These are phyloP conservation scores for Tachina fera DNA, from an alignment of 2,888 invertebrate genomes.

Conservation along the genomic window DNA sequence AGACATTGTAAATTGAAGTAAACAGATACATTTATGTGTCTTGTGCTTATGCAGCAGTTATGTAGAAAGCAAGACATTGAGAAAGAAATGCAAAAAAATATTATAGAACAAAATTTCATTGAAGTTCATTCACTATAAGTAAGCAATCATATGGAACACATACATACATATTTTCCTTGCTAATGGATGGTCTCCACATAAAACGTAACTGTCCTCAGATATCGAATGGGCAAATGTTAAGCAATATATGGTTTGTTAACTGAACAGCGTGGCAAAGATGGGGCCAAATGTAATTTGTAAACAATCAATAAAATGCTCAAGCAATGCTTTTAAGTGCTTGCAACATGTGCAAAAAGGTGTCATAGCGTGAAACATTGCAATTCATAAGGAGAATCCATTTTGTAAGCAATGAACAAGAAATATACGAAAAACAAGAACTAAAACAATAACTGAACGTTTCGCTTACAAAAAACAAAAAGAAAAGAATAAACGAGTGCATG, in stretches of 20 bases:
- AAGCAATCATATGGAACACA: slow-evolving; percentile 56
- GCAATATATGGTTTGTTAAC: slow-evolving; percentile 6
- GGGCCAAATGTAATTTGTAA: slow-evolving; percentile 60
- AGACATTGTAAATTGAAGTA: slow-evolving; percentile 43
- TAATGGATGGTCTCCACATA: slow-evolving; percentile 1
- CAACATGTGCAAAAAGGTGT: slow-evolving; percentile 67
- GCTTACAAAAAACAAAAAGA: slow-evolving; percentile 12
- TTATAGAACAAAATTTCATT: slow-evolving; percentile 39
- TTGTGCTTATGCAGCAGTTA: slow-evolving; percentile 13
- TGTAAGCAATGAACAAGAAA: slow-evolving; percentile 42
- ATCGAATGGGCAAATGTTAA: slow-evolving; percentile 36
- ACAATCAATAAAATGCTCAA: slow-evolving; percentile 60
- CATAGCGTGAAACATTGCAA: slow-evolving; percentile 68
- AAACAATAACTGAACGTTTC: slow-evolving; percentile 37
- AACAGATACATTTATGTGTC: slow-evolving; percentile 48
- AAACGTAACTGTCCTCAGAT: neutral
- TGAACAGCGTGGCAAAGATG: slow-evolving; percentile 6
- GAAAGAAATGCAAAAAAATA: slow-evolving; percentile 4
- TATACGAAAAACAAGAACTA: slow-evolving; percentile 10
- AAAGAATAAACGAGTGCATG: slow-evolving; percentile 14
- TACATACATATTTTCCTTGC: slow-evolving; percentile 23
- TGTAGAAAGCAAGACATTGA: slow-evolving; percentile 33
- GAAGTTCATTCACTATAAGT: slow-evolving; percentile 57
- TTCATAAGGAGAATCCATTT: slow-evolving; percentile 49
- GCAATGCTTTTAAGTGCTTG: slow-evolving; percentile 59